Base-by-base conservation (phyloP, 2,888 invertebrate species). In the Neoascia interrupta region DNA sequence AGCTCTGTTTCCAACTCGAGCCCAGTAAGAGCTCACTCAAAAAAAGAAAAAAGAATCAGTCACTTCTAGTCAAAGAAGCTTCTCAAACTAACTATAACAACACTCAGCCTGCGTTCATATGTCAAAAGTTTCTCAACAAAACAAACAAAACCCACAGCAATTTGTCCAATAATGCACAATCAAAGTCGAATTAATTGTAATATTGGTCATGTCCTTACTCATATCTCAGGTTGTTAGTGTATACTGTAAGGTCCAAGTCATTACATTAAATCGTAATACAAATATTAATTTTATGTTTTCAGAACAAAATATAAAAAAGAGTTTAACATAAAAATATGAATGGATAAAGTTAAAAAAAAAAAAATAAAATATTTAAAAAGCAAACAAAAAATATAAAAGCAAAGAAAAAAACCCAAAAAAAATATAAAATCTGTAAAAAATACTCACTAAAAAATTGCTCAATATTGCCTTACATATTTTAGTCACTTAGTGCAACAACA, bases 181-280 rank as follows among this genome's bases (percentile, higher is more conserved):
- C 10, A 37, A 5, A 47, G 18, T 47, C 41, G 11, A 31, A 39
- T 21, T 45, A 28, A 39, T 63, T 36, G 61, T 69, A 8, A 31
- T 31, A 31, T 56, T 63, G 13, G 39, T 63, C 6, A 56, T 63
- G 31, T 69, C 61, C 56, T 63, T 51, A 58, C 28, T 53, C 31
- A 43, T 70, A 76, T 70, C 76, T 76, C 76, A 76, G 76, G 76
- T 76, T 54, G 64, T 60, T 76, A 64, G 70, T 58, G 64, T 64
- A 34, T 76, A 39, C 56, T 28, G 39, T 64, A 72, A 70, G 72
- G 64, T 54, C 54, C 58, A 70, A 70, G 58, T 70, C 54, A 76
- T 70, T 58, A 53, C 6, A 16, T 72, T 60, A 60, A 60, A 47
- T 36, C 8, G 58, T 54, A 61, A 51, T 70, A 23, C 23, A 39